Evolutionary conservation across 2,888 invertebrate species (phyloP), one percentile per base, ranked within the genome.

Genomic region (Clivina fossor): DNA sequence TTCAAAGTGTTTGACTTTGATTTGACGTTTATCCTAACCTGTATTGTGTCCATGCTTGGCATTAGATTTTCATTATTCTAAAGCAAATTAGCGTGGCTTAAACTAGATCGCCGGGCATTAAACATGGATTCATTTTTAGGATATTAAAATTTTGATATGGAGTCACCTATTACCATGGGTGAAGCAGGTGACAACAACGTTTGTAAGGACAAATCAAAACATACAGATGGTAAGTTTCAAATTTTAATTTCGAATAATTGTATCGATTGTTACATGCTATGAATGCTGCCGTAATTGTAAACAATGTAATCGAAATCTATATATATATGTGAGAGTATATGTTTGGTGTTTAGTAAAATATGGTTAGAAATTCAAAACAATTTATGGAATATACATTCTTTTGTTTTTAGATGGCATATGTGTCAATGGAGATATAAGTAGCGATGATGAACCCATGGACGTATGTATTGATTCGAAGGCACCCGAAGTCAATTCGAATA

Each of bases 401-500:
- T 41, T 51, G 41, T 15, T 54, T 54, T 19, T 26, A 55, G 55
- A 55, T 28, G 38, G 38, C 19, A 32, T 47, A 18, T 55, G 46
- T 47, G 30, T 55, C 26, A 55, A 55, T 19, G 55, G 55, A 22
- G 40, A 47, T 38, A 32, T 47, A 30, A 46, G 38, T 28, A 24
- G 46, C 38, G 54, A 38, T 28, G 54, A 38, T 28, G 54, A 54
- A 28, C 20, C 38, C 20, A 55, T 55, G 55, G 55, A 55, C 20
- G 9, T 55, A 47, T 37, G 46, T 37, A 20, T 26, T 22, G 28
- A 38, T 47, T 30, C 55, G 38, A 62, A 61, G 16, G 59, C 54
- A 24, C 59, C 58, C 46, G 65, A 65, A 56, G 62, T 61, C 57
- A 63, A 60, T 44, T 51, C 54, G 51, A 59, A 58, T 57, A 60